These are phyloP conservation scores for Platyrinchus mystaceus DNA, from an alignment of 2,797 vertebrate genomes.

Conservation along the genomic window DNA sequence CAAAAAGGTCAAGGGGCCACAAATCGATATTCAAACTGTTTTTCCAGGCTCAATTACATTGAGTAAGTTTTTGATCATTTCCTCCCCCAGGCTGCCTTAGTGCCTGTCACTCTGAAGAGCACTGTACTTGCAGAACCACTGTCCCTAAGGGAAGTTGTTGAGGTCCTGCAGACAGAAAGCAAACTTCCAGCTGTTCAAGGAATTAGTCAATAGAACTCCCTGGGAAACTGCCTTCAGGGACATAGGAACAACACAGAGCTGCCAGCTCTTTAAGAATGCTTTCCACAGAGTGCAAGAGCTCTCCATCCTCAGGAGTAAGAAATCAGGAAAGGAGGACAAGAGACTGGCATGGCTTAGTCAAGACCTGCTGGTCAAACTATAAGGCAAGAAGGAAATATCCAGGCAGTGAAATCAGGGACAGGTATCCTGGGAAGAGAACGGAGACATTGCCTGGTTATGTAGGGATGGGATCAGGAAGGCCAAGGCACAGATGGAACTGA, in stretches of 20 bases:
- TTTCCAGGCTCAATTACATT: neutral
- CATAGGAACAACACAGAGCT: neutral
- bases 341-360: neutral
- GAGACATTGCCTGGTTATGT: neutral
- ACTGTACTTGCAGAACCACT: neutral
- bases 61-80: neutral
- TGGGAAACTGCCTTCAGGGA: neutral
- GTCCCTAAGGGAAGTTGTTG: neutral
- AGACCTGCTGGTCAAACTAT: neutral
- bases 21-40: constrained; percentile 26
- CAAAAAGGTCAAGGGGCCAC: neutral
- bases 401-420: neutral
- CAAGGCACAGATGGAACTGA: neutral
- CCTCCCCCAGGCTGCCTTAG: neutral
- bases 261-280: neutral
- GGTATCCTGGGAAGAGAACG: too few species aligned
- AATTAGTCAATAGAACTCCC: neutral
- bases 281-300: neutral
- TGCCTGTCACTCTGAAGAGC: neutral
- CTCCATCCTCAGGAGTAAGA: neutral
- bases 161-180: neutral
- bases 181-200: neutral
- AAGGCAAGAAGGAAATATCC: neutral
- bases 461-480: neutral
- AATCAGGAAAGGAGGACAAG: neutral